These are phyloP conservation scores for Lamellibrachia columna DNA, from an alignment of 2,888 invertebrate species.

Conservation along the genomic window DNA sequence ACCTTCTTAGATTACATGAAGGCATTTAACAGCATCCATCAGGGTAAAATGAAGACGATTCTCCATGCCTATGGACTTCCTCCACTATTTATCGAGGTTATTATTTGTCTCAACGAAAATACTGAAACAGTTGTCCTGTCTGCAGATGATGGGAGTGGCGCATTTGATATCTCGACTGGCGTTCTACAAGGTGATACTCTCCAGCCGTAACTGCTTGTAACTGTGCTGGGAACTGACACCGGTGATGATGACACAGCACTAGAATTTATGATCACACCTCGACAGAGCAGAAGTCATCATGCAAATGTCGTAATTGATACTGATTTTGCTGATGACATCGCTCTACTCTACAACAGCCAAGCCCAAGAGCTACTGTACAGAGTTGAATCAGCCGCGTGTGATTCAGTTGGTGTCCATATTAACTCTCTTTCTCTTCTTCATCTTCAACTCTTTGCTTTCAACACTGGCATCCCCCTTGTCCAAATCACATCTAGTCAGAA, in stretches of 20 bases:
- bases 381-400: no score
- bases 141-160: background rate
- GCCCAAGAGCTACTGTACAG: no score
- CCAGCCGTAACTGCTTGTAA: background rate
- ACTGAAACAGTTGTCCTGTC: background rate
- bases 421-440: no score
- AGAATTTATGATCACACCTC: background rate
- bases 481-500: no score
- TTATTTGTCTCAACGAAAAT: background rate
- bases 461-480: no score
- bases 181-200: background rate
- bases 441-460: no score
- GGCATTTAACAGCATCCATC: background rate
- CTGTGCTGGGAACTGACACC: background rate
- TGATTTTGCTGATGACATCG: background rate
- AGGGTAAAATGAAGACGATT: background rate
- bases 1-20: no score
- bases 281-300: background rate
- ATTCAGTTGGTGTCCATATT: no score
- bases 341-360: no score
- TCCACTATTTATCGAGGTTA: background rate
- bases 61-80: background rate
- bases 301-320: background rate
- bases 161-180: background rate
- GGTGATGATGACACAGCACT: background rate